Conservation (phyloP, 1,140 invertebrate genomes). For the Macrosteles quadrilineatus region DNA sequence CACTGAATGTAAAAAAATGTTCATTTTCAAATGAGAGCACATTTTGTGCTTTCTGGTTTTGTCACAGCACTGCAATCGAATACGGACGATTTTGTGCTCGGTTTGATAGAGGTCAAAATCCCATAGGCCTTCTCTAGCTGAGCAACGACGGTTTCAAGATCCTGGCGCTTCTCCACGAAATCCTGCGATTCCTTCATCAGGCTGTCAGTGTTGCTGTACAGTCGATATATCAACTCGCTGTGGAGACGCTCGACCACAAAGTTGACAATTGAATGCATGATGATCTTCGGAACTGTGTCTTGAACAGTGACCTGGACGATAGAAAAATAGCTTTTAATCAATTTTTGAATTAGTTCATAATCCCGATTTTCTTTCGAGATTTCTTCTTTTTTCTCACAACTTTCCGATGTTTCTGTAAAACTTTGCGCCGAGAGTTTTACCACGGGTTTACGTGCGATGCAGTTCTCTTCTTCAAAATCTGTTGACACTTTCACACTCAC, state of each 20-base stretch:
- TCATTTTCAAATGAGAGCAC: too few relatives aligned
- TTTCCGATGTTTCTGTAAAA: neutral
- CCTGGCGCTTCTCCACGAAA: conserved; percentile 27
- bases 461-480: neutral
- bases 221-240: conserved; percentile 30
- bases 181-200: conserved; percentile 31
- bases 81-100: neutral
- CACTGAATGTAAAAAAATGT: too few relatives aligned
- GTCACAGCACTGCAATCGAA: too few relatives aligned
- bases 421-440: neutral
- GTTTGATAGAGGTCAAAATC: neutral
- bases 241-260: conserved; percentile 36
- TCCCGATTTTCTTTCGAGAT: conserved; percentile 19
- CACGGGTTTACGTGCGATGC: neutral
- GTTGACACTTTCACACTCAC: neutral
- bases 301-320: conserved; percentile 39
- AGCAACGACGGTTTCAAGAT: neutral
- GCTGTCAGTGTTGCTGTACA: conserved; percentile 32
- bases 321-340: conserved; percentile 40
- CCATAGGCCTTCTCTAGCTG: conserved; percentile 2
- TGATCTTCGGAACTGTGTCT: conserved; percentile 41
- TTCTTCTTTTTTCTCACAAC: neutral
- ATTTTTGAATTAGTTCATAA: conserved; percentile 32
- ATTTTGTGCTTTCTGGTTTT: too few relatives aligned
- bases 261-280: conserved; percentile 43